These are phyloP conservation scores for Mycalesis mineus DNA, from an alignment of 2,888 invertebrate genomes.

Conservation along the genomic window DNA sequence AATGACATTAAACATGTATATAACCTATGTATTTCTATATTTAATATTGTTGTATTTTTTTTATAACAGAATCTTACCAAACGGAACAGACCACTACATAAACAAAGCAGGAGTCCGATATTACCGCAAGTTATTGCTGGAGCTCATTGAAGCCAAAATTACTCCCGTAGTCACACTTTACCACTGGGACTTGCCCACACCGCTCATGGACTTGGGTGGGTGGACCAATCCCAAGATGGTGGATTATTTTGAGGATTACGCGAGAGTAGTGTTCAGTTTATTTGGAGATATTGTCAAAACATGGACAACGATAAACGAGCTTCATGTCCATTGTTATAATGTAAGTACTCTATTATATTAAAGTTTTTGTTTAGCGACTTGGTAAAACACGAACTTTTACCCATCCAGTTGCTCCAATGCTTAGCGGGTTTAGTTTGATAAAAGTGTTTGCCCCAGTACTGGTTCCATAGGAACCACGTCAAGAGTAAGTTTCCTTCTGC, in stretches of 20 bases:
- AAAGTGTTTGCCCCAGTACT: too few species aligned
- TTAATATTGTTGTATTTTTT: too few species aligned
- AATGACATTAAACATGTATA: too few species aligned
- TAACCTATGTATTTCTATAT: too few species aligned
- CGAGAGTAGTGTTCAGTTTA: slow-evolving; percentile 72
- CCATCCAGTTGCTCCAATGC: too few species aligned
- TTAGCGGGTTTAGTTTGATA: too few species aligned
- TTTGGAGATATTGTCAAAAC: slow-evolving; percentile 81
- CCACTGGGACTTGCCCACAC: slow-evolving; percentile 79
- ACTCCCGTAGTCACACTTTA: slow-evolving; percentile 83
- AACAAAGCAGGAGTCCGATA: slow-evolving; percentile 84
- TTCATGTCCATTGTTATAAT: slow-evolving; percentile 73
- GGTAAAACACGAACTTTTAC: too few species aligned
- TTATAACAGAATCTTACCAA: slow-evolving; percentile 81
- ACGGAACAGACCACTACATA: slow-evolving; percentile 80
- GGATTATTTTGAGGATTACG: slow-evolving; percentile 77
- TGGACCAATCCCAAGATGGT: slow-evolving; percentile 74
- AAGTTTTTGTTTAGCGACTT: too few species aligned
- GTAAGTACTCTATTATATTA: slow-evolving; percentile 42
- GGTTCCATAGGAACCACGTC: too few species aligned
- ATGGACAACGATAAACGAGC: slow-evolving; percentile 89
- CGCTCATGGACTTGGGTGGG: slow-evolving; percentile 71
- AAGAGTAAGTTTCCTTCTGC: too few species aligned
- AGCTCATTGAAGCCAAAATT: slow-evolving; percentile 80
- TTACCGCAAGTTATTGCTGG: slow-evolving; percentile 86